Base-by-base conservation (phyloP, 2,888 invertebrate species). In the Drosophila niveifrons region DNA sequence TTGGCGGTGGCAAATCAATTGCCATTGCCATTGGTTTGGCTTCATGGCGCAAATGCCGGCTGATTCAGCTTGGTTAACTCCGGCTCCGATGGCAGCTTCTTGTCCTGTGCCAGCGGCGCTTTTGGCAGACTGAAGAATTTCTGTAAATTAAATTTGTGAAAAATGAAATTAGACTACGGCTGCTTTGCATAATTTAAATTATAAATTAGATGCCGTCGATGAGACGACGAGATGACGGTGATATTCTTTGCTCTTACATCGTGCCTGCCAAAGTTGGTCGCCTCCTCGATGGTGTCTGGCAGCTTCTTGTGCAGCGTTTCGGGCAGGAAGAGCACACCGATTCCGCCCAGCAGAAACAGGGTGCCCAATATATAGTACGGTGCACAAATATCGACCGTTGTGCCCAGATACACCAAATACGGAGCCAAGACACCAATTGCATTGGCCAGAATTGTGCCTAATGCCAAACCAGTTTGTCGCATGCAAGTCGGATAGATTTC, bases 401-500 rank as follows among this genome's bases (percentile, higher is more conserved):
- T 92, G 10, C 93, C 93, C 92, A 94, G 88, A 86, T 94, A 94
- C 18, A 95, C 94, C 68, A 95, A 92, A 81, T 94, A 95, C 0
- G 95, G 95, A 0, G 94, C 94, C 48, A 94, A 76, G n/a, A 94
- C 93, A 15, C 94, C 93, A 48, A 94, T 92, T 18, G 92, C 92
- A 85, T 94, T 94, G 7, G 94, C 93, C 47, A 94, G 83, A 36
- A 95, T 93, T 58, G 93, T 93, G 31, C 94, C 94, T 63, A 95
- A 86, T 0, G 95, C 94, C 76, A 94, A 93, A 55, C 95, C 95
- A 7, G 95, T 94, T 84, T 95, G 95, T 18, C 95, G 92, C 34
- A 95, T 91, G 77, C 94, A 94, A 0, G 95, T 95, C 11, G 95
- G 95, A 89, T 95, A 95, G 17, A 95, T 92, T 91, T 95, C 95